These are phyloP conservation scores for Julus scandinavius DNA, from an alignment of 2,888 invertebrate species.

Conservation along the genomic window DNA sequence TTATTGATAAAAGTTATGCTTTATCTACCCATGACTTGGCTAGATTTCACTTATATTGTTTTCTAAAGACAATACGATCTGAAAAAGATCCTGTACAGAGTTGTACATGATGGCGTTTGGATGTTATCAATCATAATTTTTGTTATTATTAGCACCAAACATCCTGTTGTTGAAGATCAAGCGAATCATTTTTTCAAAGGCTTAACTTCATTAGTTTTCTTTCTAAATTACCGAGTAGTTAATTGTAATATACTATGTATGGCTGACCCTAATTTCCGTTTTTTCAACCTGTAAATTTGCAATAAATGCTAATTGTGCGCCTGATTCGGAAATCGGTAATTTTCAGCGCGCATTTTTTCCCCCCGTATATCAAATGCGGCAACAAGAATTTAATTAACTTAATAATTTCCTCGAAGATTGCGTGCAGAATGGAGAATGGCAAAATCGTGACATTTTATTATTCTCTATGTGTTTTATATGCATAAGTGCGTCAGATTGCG, in stretches of 20 bases:
- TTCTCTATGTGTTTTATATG: not conserved
- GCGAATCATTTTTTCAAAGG: not conserved
- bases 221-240: not conserved
- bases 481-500: not conserved
- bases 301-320: not conserved
- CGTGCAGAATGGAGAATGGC: not conserved
- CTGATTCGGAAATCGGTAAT: conserved; percentile 7
- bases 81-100: too few species aligned
- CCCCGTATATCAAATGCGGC: not conserved
- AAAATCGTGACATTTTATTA: not conserved
- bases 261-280: conserved; percentile 9
- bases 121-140: not conserved
- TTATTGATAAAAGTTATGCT: too few species aligned
- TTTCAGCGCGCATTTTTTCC: not conserved
- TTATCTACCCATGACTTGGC: too few species aligned
- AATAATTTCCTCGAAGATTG: not conserved
- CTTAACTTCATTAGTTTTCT: not conserved
- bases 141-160: not conserved
- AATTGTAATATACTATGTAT: not conserved
- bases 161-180: not conserved
- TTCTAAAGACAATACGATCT: too few species aligned
- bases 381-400: conserved; percentile 18
- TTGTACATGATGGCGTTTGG: not conserved
- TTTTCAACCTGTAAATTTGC: not conserved
- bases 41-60: too few species aligned